Evolutionary conservation across 2,113 vertebrate species (phyloP), one percentile per base, ranked within the genome.

Genomic region (Mus pahari): DNA sequence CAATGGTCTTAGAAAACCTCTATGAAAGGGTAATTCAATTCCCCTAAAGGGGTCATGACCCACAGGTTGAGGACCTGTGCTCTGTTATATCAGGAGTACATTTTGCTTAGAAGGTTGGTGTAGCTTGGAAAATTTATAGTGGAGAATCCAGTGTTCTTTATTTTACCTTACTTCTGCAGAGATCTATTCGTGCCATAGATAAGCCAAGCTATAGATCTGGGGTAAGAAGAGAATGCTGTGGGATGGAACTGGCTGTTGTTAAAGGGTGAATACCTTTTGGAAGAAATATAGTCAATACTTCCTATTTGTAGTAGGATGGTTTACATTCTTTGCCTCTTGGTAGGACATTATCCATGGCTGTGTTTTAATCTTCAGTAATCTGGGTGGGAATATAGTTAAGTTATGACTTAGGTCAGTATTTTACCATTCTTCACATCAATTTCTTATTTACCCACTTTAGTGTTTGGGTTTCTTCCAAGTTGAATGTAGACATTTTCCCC

Each of bases 201-300:
- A 94, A 94, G 86, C 36, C 3, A 90, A 48, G 28, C 36, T 92
- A 4, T 94, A 71, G 28, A 77, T 64, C 70, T 94, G 60, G 95
- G 48, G 9, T 92, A n/a, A 78, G 66, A 64, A 78, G 14, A 97
- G 62, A 91, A 91, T 42, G 4, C 16, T 87, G 8, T 79, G 48
- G 66, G 22, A 19, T 94, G 26, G 24, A 71, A 20, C 36, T 95
- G n/a, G 22, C 28, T 94, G 42, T 28, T 71, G 3, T 74, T 74
- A 91, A 39, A 36, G 94, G 26, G 28, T 24, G 31, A 94, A 95
- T 39, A 68, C 86, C 94, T 97, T 66, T 45, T 87, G 77, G 39
- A 97, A 91, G 95, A 94, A 92, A 17, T 86, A 84, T 3, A 79
- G 13, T 90, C 64, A 93, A 24, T 79, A 77, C 48, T 95, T 96